These are phyloP conservation scores for Pristionchus mayeri DNA, from an alignment of 2,888 invertebrate genomes.

Conservation along the genomic window DNA sequence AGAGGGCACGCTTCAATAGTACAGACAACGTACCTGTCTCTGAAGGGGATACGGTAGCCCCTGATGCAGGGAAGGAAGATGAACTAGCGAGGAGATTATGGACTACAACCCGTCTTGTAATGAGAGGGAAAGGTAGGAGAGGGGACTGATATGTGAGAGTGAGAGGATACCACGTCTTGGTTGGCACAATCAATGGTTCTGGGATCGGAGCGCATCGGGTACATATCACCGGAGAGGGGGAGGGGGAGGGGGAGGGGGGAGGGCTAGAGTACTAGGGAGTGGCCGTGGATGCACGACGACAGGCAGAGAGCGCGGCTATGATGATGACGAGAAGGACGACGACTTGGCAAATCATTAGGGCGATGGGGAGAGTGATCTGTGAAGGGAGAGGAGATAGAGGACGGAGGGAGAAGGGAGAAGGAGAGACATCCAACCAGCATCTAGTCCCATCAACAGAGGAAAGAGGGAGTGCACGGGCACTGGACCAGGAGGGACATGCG, in stretches of 20 bases:
- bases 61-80: not conserved
- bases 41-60: not conserved
- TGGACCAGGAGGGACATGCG: not conserved
- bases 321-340: slow-evolving; percentile 56
- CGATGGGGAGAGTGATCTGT: slow-evolving; percentile 64
- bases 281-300: slow-evolving; percentile 51
- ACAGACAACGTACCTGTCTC: slow-evolving; percentile 5
- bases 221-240: not conserved
- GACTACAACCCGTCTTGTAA: not conserved
- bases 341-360: slow-evolving; percentile 62
- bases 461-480: not conserved
- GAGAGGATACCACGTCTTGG: slow-evolving; percentile 33
- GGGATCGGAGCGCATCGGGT: slow-evolving; percentile 24
- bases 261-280: slow-evolving; percentile 38
- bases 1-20: not conserved
- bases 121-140: not conserved
- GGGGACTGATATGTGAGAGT: not conserved
- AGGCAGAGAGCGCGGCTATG: slow-evolving; percentile 54
- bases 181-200: not conserved
- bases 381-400: not conserved
- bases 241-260: not conserved
- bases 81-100: not conserved
- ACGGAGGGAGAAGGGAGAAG: not conserved
- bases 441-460: not conserved
- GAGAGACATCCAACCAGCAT: not conserved